Base-by-base conservation (phyloP, 1,140 invertebrate genomes). In the Hestina assimilis region DNA sequence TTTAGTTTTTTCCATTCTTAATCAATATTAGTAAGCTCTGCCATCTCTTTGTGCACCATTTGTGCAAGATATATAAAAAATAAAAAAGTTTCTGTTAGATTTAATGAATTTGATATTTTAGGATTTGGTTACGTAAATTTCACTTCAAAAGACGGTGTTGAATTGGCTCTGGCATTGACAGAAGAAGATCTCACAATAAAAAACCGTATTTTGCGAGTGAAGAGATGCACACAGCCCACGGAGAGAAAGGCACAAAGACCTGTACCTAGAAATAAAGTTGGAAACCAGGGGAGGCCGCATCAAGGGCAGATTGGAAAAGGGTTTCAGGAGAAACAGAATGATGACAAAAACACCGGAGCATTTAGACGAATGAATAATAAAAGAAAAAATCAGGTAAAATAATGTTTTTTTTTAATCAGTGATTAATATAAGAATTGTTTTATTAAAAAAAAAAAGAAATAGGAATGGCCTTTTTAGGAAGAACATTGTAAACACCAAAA, bases 41-140 rank as follows among this genome's bases (percentile, higher is more conserved):
- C n/a, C n/a, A n/a, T n/a, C n/a, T n/a, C n/a, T n/a, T n/a, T n/a
- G n/a, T n/a, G n/a, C n/a, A n/a, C n/a, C n/a, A n/a, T n/a, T n/a
- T n/a, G n/a, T n/a, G n/a, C n/a, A n/a, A n/a, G n/a, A n/a, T n/a
- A n/a, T n/a, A n/a, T 2, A 15, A 35, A 6, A 35, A 38, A 56
- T 38, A 47, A 4, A n/a, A 12, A 23, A 23, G 52, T 55, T 52
- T 47, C n/a, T n/a, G n/a, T n/a, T n/a, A n/a, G n/a, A n/a, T n/a
- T n/a, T n/a, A n/a, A n/a, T n/a, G n/a, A n/a, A n/a, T n/a, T n/a
- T n/a, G 26, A 4, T 38, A 52, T 72, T 68, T 11, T 59, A 89
- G 89, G 92, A 45, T 90, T 92, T 69, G 92, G 90, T 6, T 93
- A 92, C 66, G 80, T 93, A 1, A 92, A 93, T 70, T 94, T 93